Evolutionary conservation across 2,113 vertebrate species (phyloP), one percentile per base, ranked within the genome.

Genomic region (Onychostoma macrolepis): DNA sequence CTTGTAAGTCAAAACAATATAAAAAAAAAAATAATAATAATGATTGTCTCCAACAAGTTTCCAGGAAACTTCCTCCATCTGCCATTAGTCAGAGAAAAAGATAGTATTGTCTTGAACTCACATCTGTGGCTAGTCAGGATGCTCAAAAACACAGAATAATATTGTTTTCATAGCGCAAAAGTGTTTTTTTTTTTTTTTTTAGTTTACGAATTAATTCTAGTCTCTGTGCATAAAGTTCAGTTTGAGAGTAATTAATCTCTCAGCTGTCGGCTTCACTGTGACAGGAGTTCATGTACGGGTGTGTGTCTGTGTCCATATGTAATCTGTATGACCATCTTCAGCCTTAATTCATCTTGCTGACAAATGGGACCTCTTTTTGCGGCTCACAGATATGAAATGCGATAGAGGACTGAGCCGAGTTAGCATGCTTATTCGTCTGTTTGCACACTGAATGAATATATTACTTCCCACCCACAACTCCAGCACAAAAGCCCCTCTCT

Each of bases 361-460:
- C 69, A 63, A 56, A 79, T 56, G 74, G 69, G 80, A 88, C 90
- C 90, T 92, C 92, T 94, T 93, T 93, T 87, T 85, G 87, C 21
- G 0, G 77, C 36, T 72, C 81, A 43, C 88, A 92, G 91, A 90
- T 91, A 87, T 86, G 90, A 89, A 88, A 91, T 78, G 86, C 88
- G 91, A 90, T 45, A 89, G 89, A 87, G 82, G 86, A 87, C 75
- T 33, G 65, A 78, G 58, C 33, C 12, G 19, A 43, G 81, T 65
- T 56, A 86, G 84, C 89, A 91, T 91, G 92, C 45, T 87, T 92
- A 90, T 94, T 93, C 90, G 92, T 93, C 89, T 92, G 91, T 92
- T 93, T 92, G 93, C 80, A 90, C 90, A 92, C 89, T 86, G 91
- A 81, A 89, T 89, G 94, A 93, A 94, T 94, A 93, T 92, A 95